Percentiles rank a stretch among this genome's conserved stretches.
These are phyloP conservation scores for Drosophila eohydei DNA, from an alignment of 2,888 invertebrate species.

Conservation along the genomic window DNA sequence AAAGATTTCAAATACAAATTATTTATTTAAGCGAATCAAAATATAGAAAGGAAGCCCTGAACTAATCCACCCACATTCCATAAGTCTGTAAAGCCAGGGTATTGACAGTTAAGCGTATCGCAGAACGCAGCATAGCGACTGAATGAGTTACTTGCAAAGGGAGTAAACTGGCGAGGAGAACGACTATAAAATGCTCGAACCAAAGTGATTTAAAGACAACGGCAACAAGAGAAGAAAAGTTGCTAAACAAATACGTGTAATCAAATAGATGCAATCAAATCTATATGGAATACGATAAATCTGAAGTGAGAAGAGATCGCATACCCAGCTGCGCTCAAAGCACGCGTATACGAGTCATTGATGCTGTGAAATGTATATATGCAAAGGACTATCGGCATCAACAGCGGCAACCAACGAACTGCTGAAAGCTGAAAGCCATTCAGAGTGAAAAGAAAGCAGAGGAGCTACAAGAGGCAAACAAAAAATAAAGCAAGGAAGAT, in stretches of 20 bases:
- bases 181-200: slow-evolving; percentile 25
- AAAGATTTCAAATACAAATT: too few species aligned
- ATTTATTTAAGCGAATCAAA: too few species aligned
- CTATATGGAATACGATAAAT: slow-evolving; percentile 10
- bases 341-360: slow-evolving; percentile 19
- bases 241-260: slow-evolving; percentile 3
- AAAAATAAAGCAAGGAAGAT: too few species aligned
- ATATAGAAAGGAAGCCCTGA: too few species aligned
- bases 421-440: background rate
- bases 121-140: slow-evolving; percentile 9
- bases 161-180: background rate
- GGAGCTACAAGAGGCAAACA: slow-evolving; percentile 23
- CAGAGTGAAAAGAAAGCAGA: background rate
- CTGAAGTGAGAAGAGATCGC: background rate
- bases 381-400: slow-evolving; percentile 52
- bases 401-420: slow-evolving; percentile 30
- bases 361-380: slow-evolving; percentile 62
- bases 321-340: slow-evolving; percentile 6
- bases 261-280: slow-evolving; percentile 7
- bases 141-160: slow-evolving; percentile 14
- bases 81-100: background rate
- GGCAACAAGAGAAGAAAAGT: background rate
- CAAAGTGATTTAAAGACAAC: slow-evolving; percentile 6
- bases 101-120: slow-evolving; percentile 16
- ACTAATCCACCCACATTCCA: background rate